phyloP scores from a whole-genome alignment of 2,113 vertebrate species.

The Pelmatolapia mariae region DNA sequence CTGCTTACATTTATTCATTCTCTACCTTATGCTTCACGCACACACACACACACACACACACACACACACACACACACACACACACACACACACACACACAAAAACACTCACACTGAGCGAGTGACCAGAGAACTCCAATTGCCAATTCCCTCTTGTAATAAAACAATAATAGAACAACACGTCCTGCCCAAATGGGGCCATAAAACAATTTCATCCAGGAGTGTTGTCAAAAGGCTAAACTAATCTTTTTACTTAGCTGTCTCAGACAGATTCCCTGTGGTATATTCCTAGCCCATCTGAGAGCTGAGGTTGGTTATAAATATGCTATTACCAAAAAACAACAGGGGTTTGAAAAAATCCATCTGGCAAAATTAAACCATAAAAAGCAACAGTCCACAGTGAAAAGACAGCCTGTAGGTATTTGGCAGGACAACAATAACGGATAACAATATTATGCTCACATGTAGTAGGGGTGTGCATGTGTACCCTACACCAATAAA shows the following conservation, averaged over 20 bases:
- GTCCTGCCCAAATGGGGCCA: conserved; percentile 35
- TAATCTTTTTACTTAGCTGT: conserved; percentile 56
- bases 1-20: neutral
- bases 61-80: neutral
- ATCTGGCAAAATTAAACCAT: conserved; percentile 53
- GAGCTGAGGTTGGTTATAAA: conserved; percentile 50
- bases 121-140: conserved; percentile 7
- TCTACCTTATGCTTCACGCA: neutral
- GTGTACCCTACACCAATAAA: neutral
- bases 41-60: neutral
- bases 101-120: neutral
- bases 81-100: neutral
- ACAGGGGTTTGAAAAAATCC: conserved; percentile 9
- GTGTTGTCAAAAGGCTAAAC: conserved; percentile 57
- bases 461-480: neutral
- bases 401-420: conserved; percentile 13
- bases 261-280: conserved; percentile 36
- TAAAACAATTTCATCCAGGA: conserved; percentile 59
- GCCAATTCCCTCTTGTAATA: conserved; percentile 49
- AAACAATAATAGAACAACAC: conserved; percentile 61
- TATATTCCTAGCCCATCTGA: conserved; percentile 12
- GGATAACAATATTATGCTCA: conserved; percentile 17
- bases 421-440: conserved; percentile 28
- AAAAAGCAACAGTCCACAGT: conserved; percentile 26
- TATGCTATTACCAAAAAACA: conserved; percentile 45